A percentile compares a stretch with the other conserved stretches of the same genome.
These are phyloP conservation scores for Brienomyrus brachyistius DNA, from an alignment of 2,113 vertebrate genomes.

Conservation along the genomic window DNA sequence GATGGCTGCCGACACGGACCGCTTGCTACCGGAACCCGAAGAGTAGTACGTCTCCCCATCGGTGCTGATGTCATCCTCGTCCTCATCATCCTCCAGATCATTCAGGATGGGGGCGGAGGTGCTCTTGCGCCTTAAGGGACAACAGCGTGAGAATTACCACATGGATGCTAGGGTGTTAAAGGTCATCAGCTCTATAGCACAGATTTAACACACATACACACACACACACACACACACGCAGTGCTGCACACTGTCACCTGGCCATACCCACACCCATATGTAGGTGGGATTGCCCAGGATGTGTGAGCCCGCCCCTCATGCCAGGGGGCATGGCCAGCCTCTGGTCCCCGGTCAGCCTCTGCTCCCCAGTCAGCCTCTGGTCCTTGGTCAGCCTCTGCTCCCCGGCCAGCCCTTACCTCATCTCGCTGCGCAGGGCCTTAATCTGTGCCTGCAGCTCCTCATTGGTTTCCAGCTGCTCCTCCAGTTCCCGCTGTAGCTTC, in stretches of 20 bases:
- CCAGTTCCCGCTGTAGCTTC: constrained; percentile 89
- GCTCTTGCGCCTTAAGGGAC: constrained; percentile 60
- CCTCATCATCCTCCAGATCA: not conserved
- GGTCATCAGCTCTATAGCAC: not conserved
- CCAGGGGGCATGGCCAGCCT: not conserved
- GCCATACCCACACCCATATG: not conserved
- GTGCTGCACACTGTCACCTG: not conserved
- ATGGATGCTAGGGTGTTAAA: not conserved
- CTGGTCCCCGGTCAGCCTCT: not conserved
- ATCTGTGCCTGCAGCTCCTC: constrained; percentile 82
- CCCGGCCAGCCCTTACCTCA: constrained; percentile 61
- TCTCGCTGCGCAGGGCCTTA: constrained; percentile 65
- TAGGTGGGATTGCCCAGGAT: not conserved
- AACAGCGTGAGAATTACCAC: not conserved
- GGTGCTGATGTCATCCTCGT: constrained; percentile 59
- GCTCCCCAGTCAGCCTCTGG: too few species aligned
- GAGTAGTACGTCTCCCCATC: constrained; percentile 66
- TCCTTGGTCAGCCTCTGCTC: not conserved
- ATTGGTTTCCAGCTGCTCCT: constrained; percentile 83
- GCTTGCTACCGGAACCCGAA: constrained; percentile 48
- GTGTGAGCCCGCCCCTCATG: not conserved
- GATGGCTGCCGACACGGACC: constrained; percentile 19
- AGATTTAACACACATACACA: not conserved
- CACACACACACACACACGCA: not conserved
- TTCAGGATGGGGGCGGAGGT: constrained; percentile 53